Evolutionary conservation across 2,888 invertebrate genomes (phyloP).

Genomic region (Hybos culiciformis): DNA sequence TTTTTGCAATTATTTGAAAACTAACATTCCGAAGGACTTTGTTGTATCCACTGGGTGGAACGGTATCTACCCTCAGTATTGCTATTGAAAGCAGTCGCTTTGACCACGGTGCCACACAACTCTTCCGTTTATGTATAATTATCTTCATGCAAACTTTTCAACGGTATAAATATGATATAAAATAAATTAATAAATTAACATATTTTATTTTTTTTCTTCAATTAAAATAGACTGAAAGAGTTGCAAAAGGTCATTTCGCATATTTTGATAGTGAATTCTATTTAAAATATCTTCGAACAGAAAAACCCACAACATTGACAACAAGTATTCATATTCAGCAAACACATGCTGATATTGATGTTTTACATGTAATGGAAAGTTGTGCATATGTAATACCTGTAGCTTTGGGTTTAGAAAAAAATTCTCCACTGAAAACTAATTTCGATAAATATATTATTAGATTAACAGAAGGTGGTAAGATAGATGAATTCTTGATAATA

Average conservation of each 20-base stretch:
- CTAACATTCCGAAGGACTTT: no score
- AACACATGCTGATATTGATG: conserved; percentile 14
- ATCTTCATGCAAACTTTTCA: no score
- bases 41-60: no score
- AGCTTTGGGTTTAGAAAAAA: conserved; percentile 67
- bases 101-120: no score
- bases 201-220: neutral
- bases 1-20: neutral
- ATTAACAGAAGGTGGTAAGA: conserved; percentile 54
- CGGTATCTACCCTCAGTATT: no score
- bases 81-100: no score
- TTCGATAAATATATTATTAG: conserved; percentile 52
- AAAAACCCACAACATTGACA: no score
- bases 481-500: neutral
- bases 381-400: conserved; percentile 71
- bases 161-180: no score
- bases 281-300: conserved; percentile 48
- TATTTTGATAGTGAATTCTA: conserved; percentile 68
- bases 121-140: no score
- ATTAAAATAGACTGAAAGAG: conserved; percentile 35
- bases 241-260: conserved; percentile 57
- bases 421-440: conserved; percentile 59
- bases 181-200: no score
- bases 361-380: conserved; percentile 65
- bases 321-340: no score